Evolutionary conservation across 37 sponge, comb jelly and placozoan genomes (phyloP), one percentile per base, ranked within the genome.

Genomic region (Chondrosia reniformis): DNA sequence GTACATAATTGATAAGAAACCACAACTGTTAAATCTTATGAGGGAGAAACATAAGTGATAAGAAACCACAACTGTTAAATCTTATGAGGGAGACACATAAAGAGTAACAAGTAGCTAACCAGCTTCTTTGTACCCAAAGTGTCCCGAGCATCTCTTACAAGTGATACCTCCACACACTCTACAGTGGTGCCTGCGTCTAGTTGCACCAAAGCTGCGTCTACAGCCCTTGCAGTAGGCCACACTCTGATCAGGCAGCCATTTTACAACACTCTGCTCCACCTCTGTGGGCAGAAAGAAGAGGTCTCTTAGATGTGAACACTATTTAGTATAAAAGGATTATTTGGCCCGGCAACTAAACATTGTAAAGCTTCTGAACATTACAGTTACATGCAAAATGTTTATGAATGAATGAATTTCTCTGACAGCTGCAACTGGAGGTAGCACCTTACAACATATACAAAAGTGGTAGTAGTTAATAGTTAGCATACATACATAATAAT

Each of bases 161-260:
- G 91, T 94, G 82, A 90, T 82, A 32, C 64, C 77, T n/a, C 95
- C 95, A 82, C 91, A 91, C 49, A 91, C 63, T 1, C 91, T 82
- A 69, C 95, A 94, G 67, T 89, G 95, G 46, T 94, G 91, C 21
- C 78, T 33, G 27, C 82, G 65, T 28, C 95, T 32, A 34, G 64
- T 62, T 46, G 83, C 63, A 0, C 64, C 64, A 61, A 94, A 94
- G 0, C 40, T 31, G 13, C 41, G 55, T 36, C 75, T 34, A 63
- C 95, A 94, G 22, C 46, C 37, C 54, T 27, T 36, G 66, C 95
- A 94, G 21, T 45, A 34, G 59, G 69, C 75, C 43, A 69, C 85
- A 43, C 88, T 86, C 40, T 75, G 32, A 36, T 94, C 92, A 17
- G 54, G 55, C 64, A 62, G 82, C 91, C 95, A 91, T 22, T 78